phyloP scores from a whole-genome alignment of 2,113 vertebrate genomes.

The Rynchops niger region DNA sequence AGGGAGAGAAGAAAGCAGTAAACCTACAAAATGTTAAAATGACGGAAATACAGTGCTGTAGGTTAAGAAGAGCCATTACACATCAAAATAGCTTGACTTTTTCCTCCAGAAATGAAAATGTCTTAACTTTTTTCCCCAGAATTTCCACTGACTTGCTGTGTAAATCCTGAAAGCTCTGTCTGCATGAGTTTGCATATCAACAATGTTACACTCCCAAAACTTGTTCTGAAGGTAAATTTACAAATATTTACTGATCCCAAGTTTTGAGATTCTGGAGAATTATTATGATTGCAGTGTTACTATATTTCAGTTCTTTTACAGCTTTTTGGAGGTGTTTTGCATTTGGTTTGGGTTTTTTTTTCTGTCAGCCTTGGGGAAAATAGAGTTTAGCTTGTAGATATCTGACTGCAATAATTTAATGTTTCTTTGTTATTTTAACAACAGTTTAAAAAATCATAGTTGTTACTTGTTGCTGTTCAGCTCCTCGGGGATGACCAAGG shows the following conservation, averaged over 20 bases:
- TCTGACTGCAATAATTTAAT: neutral
- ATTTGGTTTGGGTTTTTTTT: rapidly evolving
- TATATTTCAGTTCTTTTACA: neutral
- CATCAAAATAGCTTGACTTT: neutral
- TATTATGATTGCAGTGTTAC: neutral
- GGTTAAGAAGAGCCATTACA: neutral
- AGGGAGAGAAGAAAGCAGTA: neutral
- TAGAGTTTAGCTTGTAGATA: neutral
- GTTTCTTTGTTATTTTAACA: neutral
- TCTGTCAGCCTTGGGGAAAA: neutral
- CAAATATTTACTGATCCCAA: neutral
- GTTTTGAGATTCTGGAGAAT: neutral
- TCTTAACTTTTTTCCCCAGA: neutral
- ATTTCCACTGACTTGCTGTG: neutral
- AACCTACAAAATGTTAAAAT: neutral
- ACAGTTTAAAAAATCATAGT: neutral
- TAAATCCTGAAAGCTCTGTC: neutral
- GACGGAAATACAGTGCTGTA: neutral
- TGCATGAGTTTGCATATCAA: neutral
- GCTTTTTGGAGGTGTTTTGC: neutral
- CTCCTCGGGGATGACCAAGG: neutral
- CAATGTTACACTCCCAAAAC: neutral
- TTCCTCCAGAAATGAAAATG: neutral
- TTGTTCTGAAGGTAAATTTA: neutral
- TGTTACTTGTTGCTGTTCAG: neutral